Percentiles rank a stretch among this genome's conserved stretches.
Conservation (phyloP, 1,140 invertebrate species). For the Coelopa frigida region DNA sequence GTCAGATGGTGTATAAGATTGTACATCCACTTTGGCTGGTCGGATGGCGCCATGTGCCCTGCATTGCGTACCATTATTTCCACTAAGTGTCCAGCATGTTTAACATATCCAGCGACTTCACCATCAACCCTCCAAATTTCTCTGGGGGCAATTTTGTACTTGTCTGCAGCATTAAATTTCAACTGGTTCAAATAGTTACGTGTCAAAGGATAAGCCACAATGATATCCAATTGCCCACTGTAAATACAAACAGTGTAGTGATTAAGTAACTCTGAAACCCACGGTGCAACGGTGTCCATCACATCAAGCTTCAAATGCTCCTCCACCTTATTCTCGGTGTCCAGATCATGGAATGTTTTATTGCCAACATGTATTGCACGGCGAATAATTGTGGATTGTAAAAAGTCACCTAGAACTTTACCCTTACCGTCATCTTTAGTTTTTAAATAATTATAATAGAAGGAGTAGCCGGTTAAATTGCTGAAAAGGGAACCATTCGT, state of each 20-base stretch:
- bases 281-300: slow-evolving; percentile 72
- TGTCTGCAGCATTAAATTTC: slow-evolving; percentile 57
- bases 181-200: slow-evolving; percentile 63
- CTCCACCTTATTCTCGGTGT: slow-evolving; percentile 54
- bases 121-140: slow-evolving; percentile 61
- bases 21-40: slow-evolving; percentile 71
- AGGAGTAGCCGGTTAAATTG: slow-evolving; percentile 70
- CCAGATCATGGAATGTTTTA: slow-evolving; percentile 54
- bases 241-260: slow-evolving; percentile 67
- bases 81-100: slow-evolving; percentile 62
- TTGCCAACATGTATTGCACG: slow-evolving; percentile 78
- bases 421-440: slow-evolving; percentile 45
- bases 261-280: slow-evolving; percentile 61
- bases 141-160: slow-evolving; percentile 58
- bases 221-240: slow-evolving; percentile 79
- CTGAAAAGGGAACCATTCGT: slow-evolving; percentile 58
- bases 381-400: slow-evolving; percentile 55
- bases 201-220: slow-evolving; percentile 72
- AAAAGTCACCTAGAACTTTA: slow-evolving; percentile 47
- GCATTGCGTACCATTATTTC: slow-evolving; percentile 75
- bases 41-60: slow-evolving; percentile 75
- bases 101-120: slow-evolving; percentile 71
- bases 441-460: slow-evolving; percentile 74
- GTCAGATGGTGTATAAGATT: slow-evolving; percentile 74
- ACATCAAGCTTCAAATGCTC: slow-evolving; percentile 66